phyloP scores from a whole-genome alignment of 2,797 vertebrate genomes.

The Macrochelys suwanniensis region DNA sequence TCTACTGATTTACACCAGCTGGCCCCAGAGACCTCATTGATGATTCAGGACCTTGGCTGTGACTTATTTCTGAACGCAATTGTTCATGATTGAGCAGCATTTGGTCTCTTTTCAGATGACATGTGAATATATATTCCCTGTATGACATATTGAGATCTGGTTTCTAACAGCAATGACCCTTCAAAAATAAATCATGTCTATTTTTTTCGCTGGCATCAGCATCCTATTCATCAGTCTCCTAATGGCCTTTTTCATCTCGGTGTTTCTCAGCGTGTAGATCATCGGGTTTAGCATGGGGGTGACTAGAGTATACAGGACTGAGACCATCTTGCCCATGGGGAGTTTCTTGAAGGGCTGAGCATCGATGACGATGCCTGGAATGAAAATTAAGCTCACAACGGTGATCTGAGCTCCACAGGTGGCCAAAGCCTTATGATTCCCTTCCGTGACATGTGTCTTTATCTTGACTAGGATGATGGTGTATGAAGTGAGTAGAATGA shows the following conservation, averaged over 20 bases:
- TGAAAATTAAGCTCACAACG: slow-evolving; percentile 33
- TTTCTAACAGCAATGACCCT: no score
- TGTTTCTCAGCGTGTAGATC: slow-evolving; percentile 45
- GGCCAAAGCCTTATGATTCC: neutral
- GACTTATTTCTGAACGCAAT: no score
- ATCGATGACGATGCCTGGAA: slow-evolving; percentile 22
- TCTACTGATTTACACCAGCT: no score
- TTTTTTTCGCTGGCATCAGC: neutral
- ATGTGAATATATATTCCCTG: no score
- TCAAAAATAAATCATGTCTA: no score
- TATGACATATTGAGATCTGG: no score
- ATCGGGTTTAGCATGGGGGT: slow-evolving; percentile 23
- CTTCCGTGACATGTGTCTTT: neutral
- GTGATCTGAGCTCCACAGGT: slow-evolving; percentile 11
- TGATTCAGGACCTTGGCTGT: no score
- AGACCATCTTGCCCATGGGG: slow-evolving; percentile 5
- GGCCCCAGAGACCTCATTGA: no score
- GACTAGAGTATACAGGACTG: slow-evolving; percentile 32
- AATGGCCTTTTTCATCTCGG: slow-evolving; percentile 35
- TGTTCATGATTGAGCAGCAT: no score
- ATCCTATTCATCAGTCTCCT: neutral
- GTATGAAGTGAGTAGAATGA: slow-evolving; percentile 20
- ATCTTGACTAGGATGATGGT: slow-evolving; percentile 37
- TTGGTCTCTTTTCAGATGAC: no score
- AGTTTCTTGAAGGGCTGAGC: slow-evolving; percentile 33